Evolutionary conservation across 1,140 invertebrate genomes (phyloP).

Genomic region (Myzus persicae): DNA sequence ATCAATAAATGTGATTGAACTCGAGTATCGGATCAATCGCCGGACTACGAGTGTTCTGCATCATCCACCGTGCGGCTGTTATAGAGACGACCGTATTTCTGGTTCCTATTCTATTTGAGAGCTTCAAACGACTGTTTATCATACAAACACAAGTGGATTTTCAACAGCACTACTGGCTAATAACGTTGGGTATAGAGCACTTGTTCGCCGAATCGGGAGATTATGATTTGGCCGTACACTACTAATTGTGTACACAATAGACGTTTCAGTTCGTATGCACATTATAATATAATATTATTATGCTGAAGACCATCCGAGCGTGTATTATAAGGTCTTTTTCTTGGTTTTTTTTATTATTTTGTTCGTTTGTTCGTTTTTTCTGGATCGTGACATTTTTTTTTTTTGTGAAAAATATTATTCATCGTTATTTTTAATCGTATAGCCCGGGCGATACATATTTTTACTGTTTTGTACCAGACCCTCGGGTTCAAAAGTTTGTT

Average conservation of each 20-base stretch:
- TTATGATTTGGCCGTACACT: neutral
- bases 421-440: neutral
- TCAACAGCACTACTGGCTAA: neutral
- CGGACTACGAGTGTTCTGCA: neutral
- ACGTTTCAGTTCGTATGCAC: neutral
- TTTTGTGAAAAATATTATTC: no score
- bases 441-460: neutral
- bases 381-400: no score
- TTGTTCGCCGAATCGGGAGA: neutral
- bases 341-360: neutral
- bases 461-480: neutral
- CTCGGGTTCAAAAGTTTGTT: neutral
- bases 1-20: neutral
- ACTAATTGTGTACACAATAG: neutral
- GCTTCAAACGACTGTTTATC: neutral
- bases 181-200: neutral
- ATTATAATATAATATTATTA: neutral
- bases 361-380: no score
- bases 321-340: neutral
- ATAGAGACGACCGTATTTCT: neutral
- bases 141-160: neutral
- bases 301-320: neutral
- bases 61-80: neutral
- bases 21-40: neutral
- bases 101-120: neutral